A percentile compares a stretch with the other conserved stretches of the same genome.
Evolutionary conservation across 2,888 invertebrate genomes (phyloP).

Genomic region (Galerucella calmariensis): DNA sequence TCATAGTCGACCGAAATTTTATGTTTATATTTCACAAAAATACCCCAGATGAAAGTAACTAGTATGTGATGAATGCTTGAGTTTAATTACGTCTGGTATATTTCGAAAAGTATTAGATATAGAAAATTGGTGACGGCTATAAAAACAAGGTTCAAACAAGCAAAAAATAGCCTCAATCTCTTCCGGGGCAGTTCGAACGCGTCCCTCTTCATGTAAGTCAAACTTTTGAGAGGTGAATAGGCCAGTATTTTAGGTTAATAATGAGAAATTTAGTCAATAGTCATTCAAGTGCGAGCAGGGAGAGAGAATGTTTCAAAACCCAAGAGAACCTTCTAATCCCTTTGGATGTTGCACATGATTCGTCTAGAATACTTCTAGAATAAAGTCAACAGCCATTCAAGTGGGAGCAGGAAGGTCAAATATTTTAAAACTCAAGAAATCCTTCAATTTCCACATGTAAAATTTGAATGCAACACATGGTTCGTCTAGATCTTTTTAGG

Average conservation of each 20-base stretch:
- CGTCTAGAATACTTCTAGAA: no score
- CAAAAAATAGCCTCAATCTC: conserved; percentile 11
- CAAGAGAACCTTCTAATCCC: no score
- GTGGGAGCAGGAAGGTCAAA: no score
- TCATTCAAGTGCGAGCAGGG: no score
- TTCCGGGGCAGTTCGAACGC: background rate
- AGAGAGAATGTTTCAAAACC: no score
- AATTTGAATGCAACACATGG: no score
- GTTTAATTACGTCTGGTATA: background rate
- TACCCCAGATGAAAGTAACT: background rate
- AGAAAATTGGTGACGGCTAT: background rate
- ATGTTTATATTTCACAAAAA: background rate
- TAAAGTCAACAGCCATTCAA: no score
- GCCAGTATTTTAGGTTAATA: background rate
- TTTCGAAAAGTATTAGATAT: background rate
- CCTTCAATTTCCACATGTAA: no score
- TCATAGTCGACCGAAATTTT: conserved; percentile 4
- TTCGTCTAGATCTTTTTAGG: no score
- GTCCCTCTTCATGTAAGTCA: conserved; percentile 9
- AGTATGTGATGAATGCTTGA: background rate
- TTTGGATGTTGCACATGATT: no score
- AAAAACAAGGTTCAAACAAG: conserved; percentile 1
- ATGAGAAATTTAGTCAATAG: no score
- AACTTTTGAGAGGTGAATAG: conserved; percentile 5
- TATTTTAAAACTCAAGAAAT: no score